Percentiles rank a stretch among this genome's conserved stretches.
Evolutionary conservation across 2,797 vertebrate genomes (phyloP).

Genomic region (Propithecus deckenii): DNA sequence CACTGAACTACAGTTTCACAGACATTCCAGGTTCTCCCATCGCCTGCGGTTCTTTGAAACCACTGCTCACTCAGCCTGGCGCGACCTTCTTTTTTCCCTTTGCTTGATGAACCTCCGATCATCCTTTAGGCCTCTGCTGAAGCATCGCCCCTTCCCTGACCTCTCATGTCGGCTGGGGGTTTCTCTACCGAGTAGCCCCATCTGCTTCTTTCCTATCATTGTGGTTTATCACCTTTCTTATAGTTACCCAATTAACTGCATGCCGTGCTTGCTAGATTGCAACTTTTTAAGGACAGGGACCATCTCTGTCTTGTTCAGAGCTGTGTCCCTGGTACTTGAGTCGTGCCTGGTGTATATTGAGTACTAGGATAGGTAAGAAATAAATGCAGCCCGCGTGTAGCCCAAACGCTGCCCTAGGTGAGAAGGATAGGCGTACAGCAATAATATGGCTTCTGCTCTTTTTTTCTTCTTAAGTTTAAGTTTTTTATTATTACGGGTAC

Average conservation of each 20-base stretch:
- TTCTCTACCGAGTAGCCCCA: neutral
- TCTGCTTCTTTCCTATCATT: neutral
- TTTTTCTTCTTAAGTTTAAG: neutral
- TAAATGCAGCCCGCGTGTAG: accelerated
- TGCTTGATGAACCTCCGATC: neutral
- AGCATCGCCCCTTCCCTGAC: neutral
- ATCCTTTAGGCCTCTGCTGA: neutral
- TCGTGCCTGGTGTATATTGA: neutral
- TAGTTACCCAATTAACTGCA: neutral
- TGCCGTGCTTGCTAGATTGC: neutral
- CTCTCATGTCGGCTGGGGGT: neutral
- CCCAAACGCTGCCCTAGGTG: too few species aligned
- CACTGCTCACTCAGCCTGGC: neutral
- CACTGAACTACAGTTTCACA: neutral
- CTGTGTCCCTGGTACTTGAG: neutral
- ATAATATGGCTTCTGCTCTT: neutral
- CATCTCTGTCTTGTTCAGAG: neutral
- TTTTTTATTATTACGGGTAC: neutral
- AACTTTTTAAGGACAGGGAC: neutral
- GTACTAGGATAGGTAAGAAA: neutral
- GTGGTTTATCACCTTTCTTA: neutral
- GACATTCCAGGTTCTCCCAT: accelerated
- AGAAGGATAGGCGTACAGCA: accelerated
- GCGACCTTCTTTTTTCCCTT: neutral
- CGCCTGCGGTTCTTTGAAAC: neutral